These are phyloP conservation scores for Ambastaia sidthimunki DNA, from an alignment of 2,797 vertebrate genomes.

Conservation along the genomic window DNA sequence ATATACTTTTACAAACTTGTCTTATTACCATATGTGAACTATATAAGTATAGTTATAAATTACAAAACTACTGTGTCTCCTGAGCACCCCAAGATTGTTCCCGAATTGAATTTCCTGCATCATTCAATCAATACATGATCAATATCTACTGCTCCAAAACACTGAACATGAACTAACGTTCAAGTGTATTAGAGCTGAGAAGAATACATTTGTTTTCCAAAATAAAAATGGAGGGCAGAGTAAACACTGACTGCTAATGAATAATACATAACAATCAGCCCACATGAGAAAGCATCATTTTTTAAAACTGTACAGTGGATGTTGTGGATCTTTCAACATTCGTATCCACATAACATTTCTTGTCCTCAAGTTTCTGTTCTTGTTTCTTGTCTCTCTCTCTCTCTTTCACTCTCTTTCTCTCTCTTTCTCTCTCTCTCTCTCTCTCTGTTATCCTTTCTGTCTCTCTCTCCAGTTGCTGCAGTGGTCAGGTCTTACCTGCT, in stretches of 20 bases:
- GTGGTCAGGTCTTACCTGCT: constrained; percentile 73
- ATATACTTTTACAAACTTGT: not conserved
- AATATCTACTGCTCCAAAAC: constrained; percentile 23
- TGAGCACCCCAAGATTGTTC: constrained; percentile 21
- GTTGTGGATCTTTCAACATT: not conserved
- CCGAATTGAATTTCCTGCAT: constrained; percentile 38
- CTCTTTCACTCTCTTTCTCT: constrained; percentile 51
- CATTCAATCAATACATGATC: constrained; percentile 30
- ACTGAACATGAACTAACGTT: not conserved
- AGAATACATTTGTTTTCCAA: not conserved
- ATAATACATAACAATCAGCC: constrained; percentile 2
- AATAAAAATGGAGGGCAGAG: not conserved
- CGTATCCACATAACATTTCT: not conserved
- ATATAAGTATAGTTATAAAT: not conserved
- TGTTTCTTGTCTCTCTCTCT: constrained; percentile 32
- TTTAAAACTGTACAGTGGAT: not conserved
- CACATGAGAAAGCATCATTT: not conserved
- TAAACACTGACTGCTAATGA: not conserved
- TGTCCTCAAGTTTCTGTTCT: not conserved
- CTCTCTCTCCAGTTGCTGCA: constrained; percentile 64
- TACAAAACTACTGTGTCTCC: not conserved
- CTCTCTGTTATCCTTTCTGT: constrained; percentile 37
- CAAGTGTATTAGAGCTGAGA: not conserved
- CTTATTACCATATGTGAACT: not conserved
- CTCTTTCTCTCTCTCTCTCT: constrained; percentile 30